phyloP scores from a whole-genome alignment of 1,140 invertebrate species.

The Cardiocondyla obscurior region DNA sequence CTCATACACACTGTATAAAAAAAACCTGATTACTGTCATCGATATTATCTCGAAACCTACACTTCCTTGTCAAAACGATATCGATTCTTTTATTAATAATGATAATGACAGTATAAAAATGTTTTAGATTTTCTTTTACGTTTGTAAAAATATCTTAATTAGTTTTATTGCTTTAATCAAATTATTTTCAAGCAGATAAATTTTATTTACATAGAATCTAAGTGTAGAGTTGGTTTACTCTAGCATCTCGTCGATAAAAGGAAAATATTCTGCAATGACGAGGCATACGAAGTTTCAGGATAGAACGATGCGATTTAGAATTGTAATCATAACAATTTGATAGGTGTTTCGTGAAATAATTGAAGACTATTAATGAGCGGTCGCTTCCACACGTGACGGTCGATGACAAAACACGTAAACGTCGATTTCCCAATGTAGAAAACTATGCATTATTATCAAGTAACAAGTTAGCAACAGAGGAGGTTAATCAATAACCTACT shows the following conservation, averaged over 20 bases:
- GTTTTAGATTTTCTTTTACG: background rate
- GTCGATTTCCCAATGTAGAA: background rate
- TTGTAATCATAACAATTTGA: background rate
- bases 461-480: background rate
- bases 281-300: background rate
- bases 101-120: background rate
- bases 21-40: too few species aligned
- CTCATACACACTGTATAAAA: too few species aligned
- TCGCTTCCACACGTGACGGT: background rate
- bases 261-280: background rate
- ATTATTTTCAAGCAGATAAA: background rate
- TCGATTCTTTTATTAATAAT: too few species aligned
- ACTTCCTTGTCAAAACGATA: background rate
- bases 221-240: background rate
- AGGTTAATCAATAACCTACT: conserved; percentile 40
- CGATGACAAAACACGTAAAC: background rate
- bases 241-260: background rate
- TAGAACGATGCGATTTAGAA: background rate
- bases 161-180: background rate
- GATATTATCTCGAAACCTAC: background rate
- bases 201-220: background rate
- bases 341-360: background rate
- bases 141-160: background rate
- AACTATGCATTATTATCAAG: background rate
- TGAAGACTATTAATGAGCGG: background rate